A percentile compares a stretch with the other conserved stretches of the same genome.
These are phyloP conservation scores for Eupelmus urozonus DNA, from an alignment of 2,888 invertebrate species.

Conservation along the genomic window DNA sequence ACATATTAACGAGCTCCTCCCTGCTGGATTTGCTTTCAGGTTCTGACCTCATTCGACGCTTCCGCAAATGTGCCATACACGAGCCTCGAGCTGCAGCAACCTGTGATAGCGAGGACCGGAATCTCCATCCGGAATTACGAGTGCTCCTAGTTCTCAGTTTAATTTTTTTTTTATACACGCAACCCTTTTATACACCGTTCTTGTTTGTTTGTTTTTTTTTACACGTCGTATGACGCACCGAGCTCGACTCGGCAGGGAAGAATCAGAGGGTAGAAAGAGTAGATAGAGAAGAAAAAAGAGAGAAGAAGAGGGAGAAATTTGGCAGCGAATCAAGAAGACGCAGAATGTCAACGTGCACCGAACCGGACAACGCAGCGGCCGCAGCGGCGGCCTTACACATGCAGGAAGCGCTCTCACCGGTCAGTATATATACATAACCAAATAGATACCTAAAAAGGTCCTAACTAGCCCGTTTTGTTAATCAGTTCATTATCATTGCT, in stretches of 20 bases:
- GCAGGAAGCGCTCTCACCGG: conserved; percentile 76
- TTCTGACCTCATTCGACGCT: conserved; percentile 66
- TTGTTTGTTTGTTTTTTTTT: conserved; percentile 16
- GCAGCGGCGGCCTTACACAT: conserved; percentile 70
- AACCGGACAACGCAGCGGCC: conserved; percentile 70
- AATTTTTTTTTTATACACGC: conserved; percentile 18
- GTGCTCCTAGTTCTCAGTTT: conserved; percentile 51
- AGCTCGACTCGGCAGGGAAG: background rate
- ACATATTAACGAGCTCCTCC: background rate
- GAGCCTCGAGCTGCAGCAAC: conserved; percentile 64
- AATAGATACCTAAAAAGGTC: background rate
- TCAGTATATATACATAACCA: conserved; percentile 64
- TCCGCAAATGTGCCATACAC: conserved; percentile 73
- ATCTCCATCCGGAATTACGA: conserved; percentile 38
- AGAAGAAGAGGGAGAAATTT: conserved; percentile 1
- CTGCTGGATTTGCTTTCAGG: conserved; percentile 62
- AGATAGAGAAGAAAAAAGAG: background rate
- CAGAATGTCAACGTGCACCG: conserved; percentile 76
- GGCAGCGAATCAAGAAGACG: conserved; percentile 21
- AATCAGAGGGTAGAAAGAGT: background rate
- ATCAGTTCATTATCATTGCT: too few relatives aligned
- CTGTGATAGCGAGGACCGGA: conserved; percentile 73
- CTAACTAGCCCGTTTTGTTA: too few relatives aligned
- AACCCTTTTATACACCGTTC: background rate
- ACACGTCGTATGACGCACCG: too few relatives aligned